These are phyloP conservation scores for Miichthys miiuy DNA, from an alignment of 2,797 vertebrate species.

Conservation along the genomic window DNA sequence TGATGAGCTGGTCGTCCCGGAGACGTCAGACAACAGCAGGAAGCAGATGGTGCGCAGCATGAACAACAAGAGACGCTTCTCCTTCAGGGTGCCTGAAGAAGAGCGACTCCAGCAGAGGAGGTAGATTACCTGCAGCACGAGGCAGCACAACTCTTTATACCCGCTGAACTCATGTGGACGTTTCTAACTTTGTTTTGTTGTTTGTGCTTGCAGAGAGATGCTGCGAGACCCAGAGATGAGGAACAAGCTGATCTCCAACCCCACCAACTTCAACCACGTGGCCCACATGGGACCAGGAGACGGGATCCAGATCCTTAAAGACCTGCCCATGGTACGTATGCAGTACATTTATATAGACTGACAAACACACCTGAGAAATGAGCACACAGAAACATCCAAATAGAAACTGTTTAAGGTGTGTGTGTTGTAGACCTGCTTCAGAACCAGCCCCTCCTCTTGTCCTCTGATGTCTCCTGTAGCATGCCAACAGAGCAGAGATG, in stretches of 20 bases:
- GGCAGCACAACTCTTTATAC: too few species aligned
- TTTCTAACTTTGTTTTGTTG: neutral
- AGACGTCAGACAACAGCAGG: conserved; percentile 97
- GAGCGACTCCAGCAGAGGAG: conserved; percentile 96
- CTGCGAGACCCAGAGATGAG: conserved; percentile 98
- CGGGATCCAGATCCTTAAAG: conserved; percentile 98
- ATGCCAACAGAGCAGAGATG: conserved; percentile 16
- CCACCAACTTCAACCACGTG: conserved; percentile 99
- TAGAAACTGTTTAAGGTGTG: conserved; percentile 4
- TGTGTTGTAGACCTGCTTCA: conserved; percentile 3
- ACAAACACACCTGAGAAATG: neutral
- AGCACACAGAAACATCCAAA: neutral
- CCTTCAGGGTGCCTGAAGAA: conserved; percentile 96
- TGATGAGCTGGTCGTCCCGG: conserved; percentile 97
- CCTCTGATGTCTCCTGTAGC: neutral
- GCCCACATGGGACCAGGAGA: conserved; percentile 99
- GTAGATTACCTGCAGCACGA: conserved; percentile 67
- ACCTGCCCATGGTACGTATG: conserved; percentile 92
- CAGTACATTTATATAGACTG: too few species aligned
- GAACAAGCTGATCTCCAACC: conserved; percentile 99
- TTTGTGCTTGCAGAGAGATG: conserved; percentile 91
- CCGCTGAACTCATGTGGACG: too few species aligned
- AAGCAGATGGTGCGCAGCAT: conserved; percentile 99
- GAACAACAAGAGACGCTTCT: conserved; percentile 97
- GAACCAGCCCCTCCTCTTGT: neutral